These are phyloP conservation scores for Teleogryllus oceanicus DNA, from an alignment of 2,888 invertebrate genomes.

Conservation along the genomic window DNA sequence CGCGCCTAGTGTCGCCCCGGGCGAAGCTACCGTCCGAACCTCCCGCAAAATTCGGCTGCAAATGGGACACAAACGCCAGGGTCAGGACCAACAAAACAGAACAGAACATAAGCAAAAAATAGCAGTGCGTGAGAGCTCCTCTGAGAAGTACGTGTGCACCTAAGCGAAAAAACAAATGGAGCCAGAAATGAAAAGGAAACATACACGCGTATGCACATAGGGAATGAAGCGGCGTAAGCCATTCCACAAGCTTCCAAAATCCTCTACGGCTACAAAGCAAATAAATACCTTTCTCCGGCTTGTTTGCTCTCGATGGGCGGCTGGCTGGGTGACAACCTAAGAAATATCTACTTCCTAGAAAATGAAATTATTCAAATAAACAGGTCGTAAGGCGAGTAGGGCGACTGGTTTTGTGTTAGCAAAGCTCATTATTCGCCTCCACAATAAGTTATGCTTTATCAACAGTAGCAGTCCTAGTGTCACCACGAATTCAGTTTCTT, in stretches of 20 bases:
- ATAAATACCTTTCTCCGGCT: background rate
- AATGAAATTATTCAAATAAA: background rate
- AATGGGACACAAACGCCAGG: conserved; percentile 7
- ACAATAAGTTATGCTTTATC: too few species aligned
- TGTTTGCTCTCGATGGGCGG: background rate
- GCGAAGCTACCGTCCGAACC: conserved; percentile 28
- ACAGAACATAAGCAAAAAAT: background rate
- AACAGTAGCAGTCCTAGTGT: too few species aligned
- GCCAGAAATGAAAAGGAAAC: background rate
- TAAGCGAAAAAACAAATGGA: background rate
- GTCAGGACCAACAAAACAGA: conserved; percentile 18
- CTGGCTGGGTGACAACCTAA: background rate
- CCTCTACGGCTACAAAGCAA: background rate
- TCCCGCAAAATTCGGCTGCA: conserved; percentile 18
- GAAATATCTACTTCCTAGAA: conserved; percentile 2
- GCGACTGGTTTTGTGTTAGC: too few species aligned
- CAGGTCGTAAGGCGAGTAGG: too few species aligned
- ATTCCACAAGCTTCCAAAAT: conserved; percentile 6
- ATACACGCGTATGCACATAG: background rate
- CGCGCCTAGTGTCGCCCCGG: conserved; percentile 27
- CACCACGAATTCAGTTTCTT: too few species aligned
- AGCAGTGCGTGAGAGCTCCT: background rate
- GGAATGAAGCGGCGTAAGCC: background rate
- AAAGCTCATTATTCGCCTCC: too few species aligned
- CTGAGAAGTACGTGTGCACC: background rate